Base-by-base conservation (phyloP, 2,888 invertebrate species). In the Drosophila incognita region DNA sequence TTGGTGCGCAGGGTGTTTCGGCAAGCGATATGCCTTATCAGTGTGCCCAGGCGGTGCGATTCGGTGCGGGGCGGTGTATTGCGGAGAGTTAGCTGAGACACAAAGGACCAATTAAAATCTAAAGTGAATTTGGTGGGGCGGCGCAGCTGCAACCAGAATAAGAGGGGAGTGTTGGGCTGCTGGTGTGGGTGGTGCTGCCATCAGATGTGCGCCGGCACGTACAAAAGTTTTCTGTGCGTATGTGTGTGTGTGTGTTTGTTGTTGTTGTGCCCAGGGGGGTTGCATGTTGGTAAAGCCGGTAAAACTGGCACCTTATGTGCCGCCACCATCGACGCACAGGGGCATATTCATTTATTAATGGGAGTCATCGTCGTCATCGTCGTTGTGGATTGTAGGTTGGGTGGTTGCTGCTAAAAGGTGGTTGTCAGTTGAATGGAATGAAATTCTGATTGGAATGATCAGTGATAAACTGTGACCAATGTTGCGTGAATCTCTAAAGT, bases 81-180 rank as follows among this genome's bases (percentile, higher is more conserved):
- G 42, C 58, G 70, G n/a, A n/a, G 56, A 40, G 8, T 57, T 57
- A 15, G 38, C 40, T 21, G 31, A 85, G 88, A 88, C 90, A 89
- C 91, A 90, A 87, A 90, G 89, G 89, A 89, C 91, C 91, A 91
- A 90, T 91, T 91, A 89, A 86, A 91, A 77, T 88, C 82, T 82
- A 83, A 83, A 87, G 79, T 82, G 83, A 76, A 64, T 67, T 70
- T 77, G 69, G 54, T 60, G 70, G 38, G 65, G 38, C 38, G 31
- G 31, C 77, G 67, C 83, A 82, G 73, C 78, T 80, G 82, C 74
- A 64, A 15, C 31, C 31, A 31, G 31, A 42, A 42, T 31, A 42
- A 42, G 31, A 29, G 40, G 31, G 42, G 29, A 21, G 56, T n/a
- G 15, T n/a, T 56, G n/a, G n/a, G n/a, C 27, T 21, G 24, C 24